Evolutionary conservation across 2,113 vertebrate species (phyloP).

Genomic region (Pterocles burchelli): DNA sequence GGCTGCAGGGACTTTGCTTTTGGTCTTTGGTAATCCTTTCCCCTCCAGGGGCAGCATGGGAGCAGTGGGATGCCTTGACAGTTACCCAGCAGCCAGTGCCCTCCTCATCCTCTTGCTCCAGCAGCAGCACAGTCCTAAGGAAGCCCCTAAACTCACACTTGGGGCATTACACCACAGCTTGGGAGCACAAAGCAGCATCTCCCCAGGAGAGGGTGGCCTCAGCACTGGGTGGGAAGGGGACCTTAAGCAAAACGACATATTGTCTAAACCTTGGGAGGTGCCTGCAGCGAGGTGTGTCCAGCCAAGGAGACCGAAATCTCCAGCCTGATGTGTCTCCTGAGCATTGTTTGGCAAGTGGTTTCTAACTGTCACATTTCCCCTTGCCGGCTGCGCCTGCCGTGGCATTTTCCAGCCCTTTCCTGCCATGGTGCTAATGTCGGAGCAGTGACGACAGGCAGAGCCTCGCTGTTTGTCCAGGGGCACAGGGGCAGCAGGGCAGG

Average conservation of each 20-base stretch:
- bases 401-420: slow-evolving; percentile 64
- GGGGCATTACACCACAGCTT: not conserved
- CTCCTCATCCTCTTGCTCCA: not conserved
- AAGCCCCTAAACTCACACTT: not conserved
- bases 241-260: not conserved
- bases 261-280: not conserved
- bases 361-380: slow-evolving; percentile 8
- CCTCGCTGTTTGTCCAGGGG: not conserved
- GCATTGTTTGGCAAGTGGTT: slow-evolving; percentile 39
- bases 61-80: not conserved
- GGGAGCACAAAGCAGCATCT: not conserved
- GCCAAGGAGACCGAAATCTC: not conserved
- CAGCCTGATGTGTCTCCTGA: not conserved
- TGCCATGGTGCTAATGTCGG: not conserved
- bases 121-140: not conserved
- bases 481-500: not conserved
- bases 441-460: not conserved
- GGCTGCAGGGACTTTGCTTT: not conserved
- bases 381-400: not conserved
- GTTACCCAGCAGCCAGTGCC: not conserved
- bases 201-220: not conserved
- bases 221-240: not conserved
- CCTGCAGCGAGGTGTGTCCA: slow-evolving; percentile 26
- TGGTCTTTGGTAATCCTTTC: not conserved
- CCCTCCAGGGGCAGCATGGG: not conserved